A percentile compares a stretch with the other conserved stretches of the same genome.
Evolutionary conservation across 2,888 invertebrate genomes (phyloP).

Genomic region (Pycnomerus fuliginosus): DNA sequence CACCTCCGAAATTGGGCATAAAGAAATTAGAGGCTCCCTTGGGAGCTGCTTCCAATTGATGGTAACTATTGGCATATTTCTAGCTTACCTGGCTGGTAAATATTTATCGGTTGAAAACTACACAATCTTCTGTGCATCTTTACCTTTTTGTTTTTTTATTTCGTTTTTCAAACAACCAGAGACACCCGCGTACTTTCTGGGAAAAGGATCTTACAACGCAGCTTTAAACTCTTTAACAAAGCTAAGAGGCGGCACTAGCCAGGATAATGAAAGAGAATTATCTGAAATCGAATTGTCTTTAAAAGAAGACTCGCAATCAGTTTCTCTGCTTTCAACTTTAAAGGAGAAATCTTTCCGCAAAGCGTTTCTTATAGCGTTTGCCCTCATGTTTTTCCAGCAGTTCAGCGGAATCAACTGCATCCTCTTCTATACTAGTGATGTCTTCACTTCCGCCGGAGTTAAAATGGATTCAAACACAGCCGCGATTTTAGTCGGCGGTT

Average conservation of each 20-base stretch:
- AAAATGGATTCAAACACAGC: conserved; percentile 60
- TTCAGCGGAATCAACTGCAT: conserved; percentile 82
- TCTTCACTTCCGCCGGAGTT: conserved; percentile 69
- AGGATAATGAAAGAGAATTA: conserved; percentile 68
- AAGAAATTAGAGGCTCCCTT: conserved; percentile 76
- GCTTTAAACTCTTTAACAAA: conserved; percentile 69
- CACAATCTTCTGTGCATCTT: conserved; percentile 62
- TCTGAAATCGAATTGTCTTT: conserved; percentile 53
- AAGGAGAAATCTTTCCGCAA: conserved; percentile 45
- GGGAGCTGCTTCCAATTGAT: conserved; percentile 88
- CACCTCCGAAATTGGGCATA: conserved; percentile 83
- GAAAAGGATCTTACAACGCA: conserved; percentile 62
- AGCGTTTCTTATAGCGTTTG: conserved; percentile 70
- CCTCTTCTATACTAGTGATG: conserved; percentile 74
- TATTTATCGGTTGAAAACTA: conserved; percentile 43
- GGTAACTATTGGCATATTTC: conserved; percentile 79
- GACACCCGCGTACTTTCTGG: conserved; percentile 72
- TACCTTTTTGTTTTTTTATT: conserved; percentile 67
- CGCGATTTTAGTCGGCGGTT: conserved; percentile 79
- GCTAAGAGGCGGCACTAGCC: conserved; percentile 73
- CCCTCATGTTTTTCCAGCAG: conserved; percentile 89
- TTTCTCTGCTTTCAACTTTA: conserved; percentile 33
- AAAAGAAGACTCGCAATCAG: conserved; percentile 33
- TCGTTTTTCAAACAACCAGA: conserved; percentile 84
- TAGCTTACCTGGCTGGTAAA: conserved; percentile 71